Evolutionary conservation across 2,113 vertebrate genomes (phyloP).

Genomic region (Strigops habroptila): DNA sequence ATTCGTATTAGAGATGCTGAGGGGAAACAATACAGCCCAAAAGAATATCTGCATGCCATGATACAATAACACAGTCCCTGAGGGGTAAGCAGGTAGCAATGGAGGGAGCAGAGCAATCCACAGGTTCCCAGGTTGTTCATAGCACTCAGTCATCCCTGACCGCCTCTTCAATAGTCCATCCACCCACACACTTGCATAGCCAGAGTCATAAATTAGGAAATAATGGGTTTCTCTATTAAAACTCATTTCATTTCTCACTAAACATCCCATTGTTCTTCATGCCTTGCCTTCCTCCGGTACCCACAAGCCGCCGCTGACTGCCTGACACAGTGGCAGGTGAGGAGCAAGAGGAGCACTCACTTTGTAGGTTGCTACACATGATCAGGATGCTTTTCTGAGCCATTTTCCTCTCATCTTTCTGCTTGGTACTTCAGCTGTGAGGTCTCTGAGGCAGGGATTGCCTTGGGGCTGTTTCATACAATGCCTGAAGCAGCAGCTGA

Average conservation of each 20-base stretch:
- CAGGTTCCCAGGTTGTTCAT: neutral
- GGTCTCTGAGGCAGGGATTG: neutral
- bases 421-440: neutral
- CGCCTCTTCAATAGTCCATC: accelerated
- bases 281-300: accelerated
- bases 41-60: neutral
- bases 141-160: neutral
- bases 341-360: neutral
- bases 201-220: neutral
- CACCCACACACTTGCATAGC: neutral
- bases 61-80: neutral
- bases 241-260: neutral
- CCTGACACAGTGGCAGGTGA: accelerated
- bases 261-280: neutral
- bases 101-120: neutral
- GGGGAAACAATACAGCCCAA: neutral
- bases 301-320: accelerated
- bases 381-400: neutral
- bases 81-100: neutral
- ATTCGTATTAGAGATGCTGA: neutral
- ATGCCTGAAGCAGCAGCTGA: neutral
- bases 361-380: neutral
- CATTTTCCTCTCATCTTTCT: neutral
- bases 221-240: neutral
- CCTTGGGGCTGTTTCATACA: neutral